Conservation (phyloP, 2,113 vertebrate species). For the human region DNA sequence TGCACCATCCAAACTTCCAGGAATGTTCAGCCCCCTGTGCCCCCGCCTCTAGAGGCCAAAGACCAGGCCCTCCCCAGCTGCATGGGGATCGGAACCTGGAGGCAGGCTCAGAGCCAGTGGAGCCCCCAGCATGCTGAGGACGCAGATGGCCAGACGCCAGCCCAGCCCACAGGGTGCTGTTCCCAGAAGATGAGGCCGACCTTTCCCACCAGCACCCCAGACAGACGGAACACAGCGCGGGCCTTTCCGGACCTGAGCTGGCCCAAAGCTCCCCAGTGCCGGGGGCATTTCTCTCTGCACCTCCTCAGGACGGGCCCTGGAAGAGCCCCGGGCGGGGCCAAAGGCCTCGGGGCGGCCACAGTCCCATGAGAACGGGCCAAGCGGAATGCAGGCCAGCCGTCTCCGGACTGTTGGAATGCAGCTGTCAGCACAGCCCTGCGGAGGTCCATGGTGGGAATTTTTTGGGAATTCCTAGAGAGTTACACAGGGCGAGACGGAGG, state of each 20-base stretch:
- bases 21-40: no score
- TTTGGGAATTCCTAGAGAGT: conserved; percentile 55
- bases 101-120: not conserved
- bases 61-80: accelerated
- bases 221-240: accelerated
- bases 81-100: accelerated
- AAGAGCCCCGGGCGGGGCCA: accelerated
- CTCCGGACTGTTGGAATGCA: not conserved
- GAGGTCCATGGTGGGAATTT: not conserved
- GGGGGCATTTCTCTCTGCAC: accelerated
- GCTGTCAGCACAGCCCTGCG: accelerated
- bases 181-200: not conserved
- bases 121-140: not conserved
- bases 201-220: accelerated
- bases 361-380: not conserved
- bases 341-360: not conserved
- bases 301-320: not conserved
- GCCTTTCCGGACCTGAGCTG: not conserved
- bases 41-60: not conserved
- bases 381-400: not conserved
- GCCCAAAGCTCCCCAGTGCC: accelerated
- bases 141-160: accelerated
- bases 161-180: no score
- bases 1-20: accelerated
- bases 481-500: not conserved